Evolutionary conservation across 2,888 invertebrate genomes (phyloP).

Genomic region (Eupithecia subfuscata): DNA sequence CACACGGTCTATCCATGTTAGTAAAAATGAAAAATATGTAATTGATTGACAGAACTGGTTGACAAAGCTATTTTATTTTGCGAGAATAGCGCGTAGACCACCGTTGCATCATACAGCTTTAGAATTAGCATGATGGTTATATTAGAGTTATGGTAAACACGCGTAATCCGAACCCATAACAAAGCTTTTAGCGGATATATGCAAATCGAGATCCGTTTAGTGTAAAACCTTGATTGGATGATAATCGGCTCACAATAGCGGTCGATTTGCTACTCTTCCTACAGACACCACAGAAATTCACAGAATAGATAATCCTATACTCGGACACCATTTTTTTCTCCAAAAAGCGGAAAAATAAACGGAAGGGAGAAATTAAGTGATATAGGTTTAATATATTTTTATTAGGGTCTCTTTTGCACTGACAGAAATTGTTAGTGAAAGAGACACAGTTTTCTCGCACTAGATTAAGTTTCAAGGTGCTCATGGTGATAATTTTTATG

Average conservation of each 20-base stretch:
- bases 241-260: not conserved
- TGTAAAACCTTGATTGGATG: not conserved
- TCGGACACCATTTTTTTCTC: not conserved
- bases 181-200: constrained; percentile 48
- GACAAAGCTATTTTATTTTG: not conserved
- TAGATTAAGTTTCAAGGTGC: too few species aligned
- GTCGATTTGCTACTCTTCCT: not conserved
- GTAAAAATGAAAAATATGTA: not conserved
- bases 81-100: not conserved
- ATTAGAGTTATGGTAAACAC: constrained; percentile 34
- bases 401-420: too few species aligned
- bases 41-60: not conserved
- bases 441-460: too few species aligned
- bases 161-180: constrained; percentile 12
- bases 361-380: not conserved
- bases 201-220: constrained; percentile 14
- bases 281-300: too few species aligned
- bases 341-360: not conserved
- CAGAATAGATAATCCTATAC: too few species aligned
- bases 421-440: too few species aligned
- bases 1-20: not conserved
- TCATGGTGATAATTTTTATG: too few species aligned
- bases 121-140: constrained; percentile 37
- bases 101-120: constrained; percentile 18
- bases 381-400: not conserved